These are phyloP conservation scores for Dicrurus megarhynchus DNA, from an alignment of 2,113 vertebrate genomes.

Conservation along the genomic window DNA sequence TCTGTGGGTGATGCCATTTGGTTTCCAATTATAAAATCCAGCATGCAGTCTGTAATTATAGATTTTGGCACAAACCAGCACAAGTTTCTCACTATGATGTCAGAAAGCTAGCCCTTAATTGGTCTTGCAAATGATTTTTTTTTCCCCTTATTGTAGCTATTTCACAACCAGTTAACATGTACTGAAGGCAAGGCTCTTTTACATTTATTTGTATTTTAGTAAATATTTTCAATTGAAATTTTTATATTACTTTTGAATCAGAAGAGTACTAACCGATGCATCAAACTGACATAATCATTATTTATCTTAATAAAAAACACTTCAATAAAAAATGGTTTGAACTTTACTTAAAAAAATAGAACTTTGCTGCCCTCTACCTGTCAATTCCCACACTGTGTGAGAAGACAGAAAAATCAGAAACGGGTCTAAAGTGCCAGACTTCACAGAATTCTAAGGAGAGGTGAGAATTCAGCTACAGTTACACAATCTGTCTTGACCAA, in stretches of 20 bases:
- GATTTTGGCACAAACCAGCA: neutral
- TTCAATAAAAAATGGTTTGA: neutral
- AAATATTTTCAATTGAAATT: neutral
- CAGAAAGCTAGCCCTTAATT: neutral
- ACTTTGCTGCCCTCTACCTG: constrained; percentile 76
- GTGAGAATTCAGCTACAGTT: neutral
- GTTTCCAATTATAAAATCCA: neutral
- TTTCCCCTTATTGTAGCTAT: neutral
- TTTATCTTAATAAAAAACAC: neutral
- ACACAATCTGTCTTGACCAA: neutral
- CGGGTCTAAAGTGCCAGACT: neutral
- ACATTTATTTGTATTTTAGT: neutral
- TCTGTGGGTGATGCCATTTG: neutral
- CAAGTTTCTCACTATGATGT: neutral
- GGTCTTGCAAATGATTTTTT: neutral
- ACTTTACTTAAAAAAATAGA: constrained; percentile 16
- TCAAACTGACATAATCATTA: neutral
- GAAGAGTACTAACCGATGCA: neutral
- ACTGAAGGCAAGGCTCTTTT: neutral
- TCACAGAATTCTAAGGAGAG: neutral
- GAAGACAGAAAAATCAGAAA: neutral
- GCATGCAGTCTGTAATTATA: neutral
- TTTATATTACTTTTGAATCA: neutral
- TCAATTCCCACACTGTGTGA: neutral
- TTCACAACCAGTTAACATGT: neutral